Evolutionary conservation across 2,797 vertebrate species (phyloP), one percentile per base, ranked within the genome.

Genomic region (Anisognathus igniventris): DNA sequence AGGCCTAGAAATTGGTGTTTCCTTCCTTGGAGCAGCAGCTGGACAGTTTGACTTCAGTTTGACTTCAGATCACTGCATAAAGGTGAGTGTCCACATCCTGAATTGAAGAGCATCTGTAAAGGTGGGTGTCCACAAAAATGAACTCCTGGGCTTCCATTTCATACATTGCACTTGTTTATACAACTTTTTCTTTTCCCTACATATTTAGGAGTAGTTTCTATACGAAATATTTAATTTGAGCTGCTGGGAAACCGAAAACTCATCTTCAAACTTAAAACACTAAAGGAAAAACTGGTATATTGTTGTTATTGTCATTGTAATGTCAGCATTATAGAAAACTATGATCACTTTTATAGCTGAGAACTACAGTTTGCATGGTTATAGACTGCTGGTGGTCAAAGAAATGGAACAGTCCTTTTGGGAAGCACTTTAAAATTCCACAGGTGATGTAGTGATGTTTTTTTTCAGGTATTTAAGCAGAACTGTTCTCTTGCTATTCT

Each of bases 1-100:
- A 56, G 75, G 54, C 39, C 40, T 91, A 42, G 74, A 51, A 96
- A 70, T 61, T 60, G 30, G 28, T 86, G 17, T 83, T 95, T 86
- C 51, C 93, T 95, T 94, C 28, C 35, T 92, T 73, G 93, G 61
- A 87, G 66, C 56, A 92, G 65, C 6, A 50, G 16, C 57, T 92
- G 93, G 73, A 85, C 96, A 90, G 45, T 95, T 92, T 67, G 79
- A 42, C 10, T 70, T 35, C 44, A 66, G 83, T 95, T 92, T 67
- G 79, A 44, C 10, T 70, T 35, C 44, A 66, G 83, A 51, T 45
- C 24, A 50, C 31, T 92, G 62, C 22, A 22, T 77, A 61, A 79
- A 72, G 61, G 92, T 94, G 90, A 80, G 64, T 44, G 86, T 84
- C 61, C 79, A 54, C 21, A 88, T 3, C 27, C 48, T 22, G 18